Base-by-base conservation (phyloP, 1,140 invertebrate species). In the Brachystomella parvula region DNA sequence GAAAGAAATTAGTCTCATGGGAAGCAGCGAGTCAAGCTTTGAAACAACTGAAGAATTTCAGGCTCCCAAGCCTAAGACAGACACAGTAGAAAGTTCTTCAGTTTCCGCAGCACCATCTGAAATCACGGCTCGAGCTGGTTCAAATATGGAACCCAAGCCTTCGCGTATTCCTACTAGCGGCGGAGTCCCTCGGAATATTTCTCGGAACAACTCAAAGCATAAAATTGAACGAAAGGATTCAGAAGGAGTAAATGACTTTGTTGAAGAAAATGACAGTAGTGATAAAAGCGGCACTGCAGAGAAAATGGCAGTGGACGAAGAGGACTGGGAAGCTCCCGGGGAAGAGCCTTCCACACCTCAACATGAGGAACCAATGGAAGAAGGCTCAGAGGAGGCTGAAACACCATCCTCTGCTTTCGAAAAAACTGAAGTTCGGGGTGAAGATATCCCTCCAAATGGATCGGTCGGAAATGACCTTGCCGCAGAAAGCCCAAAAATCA, bases 1-100 rank as follows among this genome's bases (percentile, higher is more conserved):
- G n/a, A n/a, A 74, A 74, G n/a, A 77, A 77, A 44, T 77, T 79
- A 17, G 77, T 53, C 49, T 53, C 49, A 39, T 19, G 35, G 6
- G 19, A 39, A 9, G 6, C 35, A 39, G 6, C 35, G 19, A 39
- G 49, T n/a, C n/a, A n/a, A n/a, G n/a, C n/a, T n/a, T n/a, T n/a
- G n/a, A n/a, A n/a, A n/a, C n/a, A n/a, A n/a, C n/a, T 12, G 49
- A 53, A 15, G 49, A 53, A 24, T 53, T 53, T 53, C 12, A 17
- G 49, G 24, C 12, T 26, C 12, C 12, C 24, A 53, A 26, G n/a
- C n/a, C n/a, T n/a, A n/a, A n/a, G n/a, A n/a, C n/a, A n/a, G n/a
- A n/a, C n/a, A n/a, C n/a, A n/a, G n/a, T n/a, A n/a, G n/a, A n/a
- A n/a, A n/a, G n/a, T n/a, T n/a, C n/a, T n/a, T n/a, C n/a, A n/a